These are phyloP conservation scores for Rosalia funebris DNA, from an alignment of 2,888 invertebrate genomes.

Conservation along the genomic window DNA sequence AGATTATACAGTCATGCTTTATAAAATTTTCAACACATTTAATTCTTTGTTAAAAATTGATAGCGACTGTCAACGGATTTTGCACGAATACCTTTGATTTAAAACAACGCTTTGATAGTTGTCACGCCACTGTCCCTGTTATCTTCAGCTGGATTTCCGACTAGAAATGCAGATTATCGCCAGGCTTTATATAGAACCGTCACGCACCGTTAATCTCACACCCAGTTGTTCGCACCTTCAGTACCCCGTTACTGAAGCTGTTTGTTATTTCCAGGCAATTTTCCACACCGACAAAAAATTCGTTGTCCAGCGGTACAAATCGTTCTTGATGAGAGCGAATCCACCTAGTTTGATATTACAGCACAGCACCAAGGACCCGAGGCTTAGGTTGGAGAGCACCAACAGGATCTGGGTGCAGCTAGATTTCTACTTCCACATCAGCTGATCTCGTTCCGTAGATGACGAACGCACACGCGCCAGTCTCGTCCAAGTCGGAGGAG, in stretches of 20 bases:
- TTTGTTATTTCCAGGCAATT: not conserved
- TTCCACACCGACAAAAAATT: not conserved
- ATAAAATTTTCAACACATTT: too few species aligned
- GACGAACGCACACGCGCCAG: not conserved
- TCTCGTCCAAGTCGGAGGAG: not conserved
- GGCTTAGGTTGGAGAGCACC: slow-evolving; percentile 5
- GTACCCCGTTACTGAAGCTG: not conserved
- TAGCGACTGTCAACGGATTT: too few species aligned
- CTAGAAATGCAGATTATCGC: not conserved
- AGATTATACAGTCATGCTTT: too few species aligned
- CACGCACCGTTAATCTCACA: not conserved
- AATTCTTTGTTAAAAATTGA: too few species aligned
- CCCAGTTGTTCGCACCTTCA: not conserved
- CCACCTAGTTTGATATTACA: slow-evolving; percentile 3
- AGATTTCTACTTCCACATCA: slow-evolving; percentile 2
- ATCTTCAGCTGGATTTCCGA: not conserved
- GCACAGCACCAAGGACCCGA: slow-evolving; percentile 13
- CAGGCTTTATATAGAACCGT: not conserved
- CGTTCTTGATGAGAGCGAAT: slow-evolving; percentile 18
- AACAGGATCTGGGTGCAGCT: not conserved
- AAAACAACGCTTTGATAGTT: too few species aligned
- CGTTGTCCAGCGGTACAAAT: not conserved
- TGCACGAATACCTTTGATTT: too few species aligned
- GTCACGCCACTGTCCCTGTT: not conserved
- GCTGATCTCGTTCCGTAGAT: not conserved